These are phyloP conservation scores for Tethya wilhelma DNA, from an alignment of 37 sponge, comb jelly and placozoan genomes.

Conservation along the genomic window DNA sequence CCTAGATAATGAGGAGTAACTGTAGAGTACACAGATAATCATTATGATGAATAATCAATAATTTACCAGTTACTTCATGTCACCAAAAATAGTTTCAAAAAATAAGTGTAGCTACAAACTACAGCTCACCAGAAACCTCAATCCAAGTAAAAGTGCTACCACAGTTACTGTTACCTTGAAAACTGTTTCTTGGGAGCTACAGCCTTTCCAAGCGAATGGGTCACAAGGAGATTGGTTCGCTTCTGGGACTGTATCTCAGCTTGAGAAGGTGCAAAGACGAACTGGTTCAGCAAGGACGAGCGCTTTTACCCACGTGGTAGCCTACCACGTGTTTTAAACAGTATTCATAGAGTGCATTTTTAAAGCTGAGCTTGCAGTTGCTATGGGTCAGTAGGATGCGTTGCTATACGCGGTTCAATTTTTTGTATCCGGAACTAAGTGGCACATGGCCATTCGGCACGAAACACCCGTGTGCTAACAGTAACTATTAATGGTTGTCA, in stretches of 20 bases:
- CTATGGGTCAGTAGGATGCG: neutral
- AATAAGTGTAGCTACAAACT: neutral
- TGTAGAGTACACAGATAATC: too few species aligned
- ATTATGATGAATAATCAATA: too few species aligned
- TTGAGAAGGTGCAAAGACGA: neutral
- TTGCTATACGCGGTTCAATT: neutral
- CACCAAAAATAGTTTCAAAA: neutral
- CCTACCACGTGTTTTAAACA: neutral
- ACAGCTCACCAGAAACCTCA: neutral
- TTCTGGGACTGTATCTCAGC: neutral
- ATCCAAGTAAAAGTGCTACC: neutral
- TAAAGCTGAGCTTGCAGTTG: neutral
- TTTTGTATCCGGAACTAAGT: neutral
- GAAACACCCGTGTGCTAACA: constrained; percentile 4
- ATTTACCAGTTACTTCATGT: neutral
- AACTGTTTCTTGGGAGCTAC: neutral
- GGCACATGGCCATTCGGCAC: neutral
- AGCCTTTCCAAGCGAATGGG: neutral
- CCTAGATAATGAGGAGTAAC: neutral
- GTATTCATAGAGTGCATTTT: neutral
- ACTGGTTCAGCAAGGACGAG: neutral
- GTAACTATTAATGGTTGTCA: too few species aligned
- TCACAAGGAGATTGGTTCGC: neutral
- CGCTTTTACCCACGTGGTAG: neutral
- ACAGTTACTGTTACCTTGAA: neutral